Evolutionary conservation across 2,113 vertebrate genomes (phyloP).

Genomic region (Bufo gargarizans): DNA sequence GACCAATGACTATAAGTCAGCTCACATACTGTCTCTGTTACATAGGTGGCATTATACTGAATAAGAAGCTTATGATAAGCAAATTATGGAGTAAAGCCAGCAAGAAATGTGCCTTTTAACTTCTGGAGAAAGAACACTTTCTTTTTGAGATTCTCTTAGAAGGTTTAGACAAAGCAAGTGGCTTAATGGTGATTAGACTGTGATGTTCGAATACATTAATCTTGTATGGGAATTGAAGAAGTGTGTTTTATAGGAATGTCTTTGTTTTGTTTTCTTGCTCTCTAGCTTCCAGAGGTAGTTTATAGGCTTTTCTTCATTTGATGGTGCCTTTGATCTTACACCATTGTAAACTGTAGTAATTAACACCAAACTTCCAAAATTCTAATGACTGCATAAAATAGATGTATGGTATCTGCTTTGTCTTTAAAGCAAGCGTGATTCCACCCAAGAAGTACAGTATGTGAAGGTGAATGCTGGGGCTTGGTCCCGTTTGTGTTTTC

Average conservation of each 20-base stretch:
- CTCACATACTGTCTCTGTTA: slow-evolving; percentile 5
- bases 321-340: neutral
- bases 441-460: neutral
- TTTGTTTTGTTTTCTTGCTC: neutral
- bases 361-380: neutral
- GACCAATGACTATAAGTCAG: neutral
- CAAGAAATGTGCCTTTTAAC: slow-evolving; percentile 26
- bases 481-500: too few relatives aligned
- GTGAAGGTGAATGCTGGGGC: too few relatives aligned
- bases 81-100: slow-evolving; percentile 32
- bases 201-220: slow-evolving; percentile 42
- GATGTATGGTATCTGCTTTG: neutral
- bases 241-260: neutral
- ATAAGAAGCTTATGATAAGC: slow-evolving; percentile 43
- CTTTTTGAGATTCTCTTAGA: slow-evolving; percentile 20
- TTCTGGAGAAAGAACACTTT: neutral
- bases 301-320: neutral
- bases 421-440: neutral
- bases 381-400: neutral
- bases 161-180: slow-evolving; percentile 40
- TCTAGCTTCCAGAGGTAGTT: neutral
- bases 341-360: neutral
- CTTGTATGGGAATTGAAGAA: neutral
- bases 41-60: slow-evolving; percentile 13
- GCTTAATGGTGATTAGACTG: slow-evolving; percentile 33